Percentiles rank a stretch among this genome's conserved stretches.
phyloP scores from a whole-genome alignment of 2,113 vertebrate species.

The Tragelaphus buxtoni region DNA sequence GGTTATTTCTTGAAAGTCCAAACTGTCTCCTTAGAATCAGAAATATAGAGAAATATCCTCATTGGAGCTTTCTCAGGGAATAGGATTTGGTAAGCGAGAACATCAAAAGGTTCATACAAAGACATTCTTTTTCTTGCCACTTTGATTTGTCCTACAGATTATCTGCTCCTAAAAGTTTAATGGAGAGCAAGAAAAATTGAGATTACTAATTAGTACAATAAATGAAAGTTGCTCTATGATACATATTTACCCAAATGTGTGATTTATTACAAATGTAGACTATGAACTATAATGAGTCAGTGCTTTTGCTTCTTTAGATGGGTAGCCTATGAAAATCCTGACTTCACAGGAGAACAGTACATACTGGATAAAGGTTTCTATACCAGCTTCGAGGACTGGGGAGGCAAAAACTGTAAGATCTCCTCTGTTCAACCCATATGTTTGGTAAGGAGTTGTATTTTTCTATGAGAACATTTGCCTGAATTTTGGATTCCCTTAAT shows the following conservation, averaged over 20 bases:
- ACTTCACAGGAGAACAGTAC: conserved; percentile 93
- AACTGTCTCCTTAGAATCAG: background rate
- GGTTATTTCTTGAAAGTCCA: background rate
- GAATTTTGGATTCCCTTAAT: background rate
- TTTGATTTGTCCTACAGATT: background rate
- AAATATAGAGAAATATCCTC: background rate
- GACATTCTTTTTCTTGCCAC: background rate
- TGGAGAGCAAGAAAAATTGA: background rate
- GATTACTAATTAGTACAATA: background rate
- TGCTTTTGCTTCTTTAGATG: conserved; percentile 82
- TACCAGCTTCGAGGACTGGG: conserved; percentile 89
- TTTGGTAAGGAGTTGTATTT: conserved; percentile 83
- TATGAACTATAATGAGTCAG: background rate
- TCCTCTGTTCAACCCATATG: conserved; percentile 92
- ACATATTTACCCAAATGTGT: background rate
- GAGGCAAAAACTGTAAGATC: conserved; percentile 85
- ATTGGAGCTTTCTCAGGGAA: background rate
- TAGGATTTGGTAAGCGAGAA: background rate
- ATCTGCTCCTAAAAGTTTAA: background rate
- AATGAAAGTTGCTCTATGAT: background rate
- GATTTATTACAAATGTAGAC: background rate
- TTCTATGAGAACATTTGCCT: background rate
- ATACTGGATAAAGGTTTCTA: conserved; percentile 94
- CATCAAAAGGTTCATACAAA: background rate
- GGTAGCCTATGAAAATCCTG: conserved; percentile 93